Base-by-base conservation (phyloP, 1,140 invertebrate species). In the Delia radicum region DNA sequence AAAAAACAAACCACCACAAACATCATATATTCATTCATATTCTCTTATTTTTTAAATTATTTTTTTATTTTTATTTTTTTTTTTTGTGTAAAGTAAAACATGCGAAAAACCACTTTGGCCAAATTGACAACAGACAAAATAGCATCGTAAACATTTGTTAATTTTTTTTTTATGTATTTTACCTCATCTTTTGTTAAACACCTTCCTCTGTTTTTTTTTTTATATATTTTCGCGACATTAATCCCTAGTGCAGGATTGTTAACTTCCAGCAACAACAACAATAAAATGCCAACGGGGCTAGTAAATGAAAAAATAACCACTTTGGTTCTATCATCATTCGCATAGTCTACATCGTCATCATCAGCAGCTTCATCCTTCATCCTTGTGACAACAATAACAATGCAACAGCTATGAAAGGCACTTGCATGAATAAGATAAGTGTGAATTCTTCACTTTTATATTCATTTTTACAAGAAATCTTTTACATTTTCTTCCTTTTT, bases 91-190 rank as follows among this genome's bases (percentile, higher is more conserved):
- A 81, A 83, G 78, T 83, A 83, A 85, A 85, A 81, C 83, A 85
- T 81, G 83, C 85, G 83, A 85, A 85, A 85, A 85, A 85, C 81
- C 83, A 85, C 83, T 85, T 85, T 85, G 81, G 81, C 81, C 80
- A 82, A 85, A 84, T 84, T 84, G 83, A 84, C 82, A 82, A 83
- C 81, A 79, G 77, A 71, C 65, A 73, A 65, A 55, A 63, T 31
- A 26, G n/a, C 29, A 33, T 67, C 18, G 1, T 33, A 33, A 69
- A 21, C 65, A 69, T 69, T 69, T 69, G 27, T 18, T 37, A 33
- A 69, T 29, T 69, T 37, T 42, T 42, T 42, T 69, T 31, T 33
- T 69, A 12, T 26, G 33, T n/a, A 1, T 69, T 33, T 69, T 69
- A 4, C 18, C 21, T 21, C 18, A 21, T 24, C 21, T 55, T 55